Base-by-base conservation (phyloP, 2,797 vertebrate species). In the Aphelocoma californica region DNA sequence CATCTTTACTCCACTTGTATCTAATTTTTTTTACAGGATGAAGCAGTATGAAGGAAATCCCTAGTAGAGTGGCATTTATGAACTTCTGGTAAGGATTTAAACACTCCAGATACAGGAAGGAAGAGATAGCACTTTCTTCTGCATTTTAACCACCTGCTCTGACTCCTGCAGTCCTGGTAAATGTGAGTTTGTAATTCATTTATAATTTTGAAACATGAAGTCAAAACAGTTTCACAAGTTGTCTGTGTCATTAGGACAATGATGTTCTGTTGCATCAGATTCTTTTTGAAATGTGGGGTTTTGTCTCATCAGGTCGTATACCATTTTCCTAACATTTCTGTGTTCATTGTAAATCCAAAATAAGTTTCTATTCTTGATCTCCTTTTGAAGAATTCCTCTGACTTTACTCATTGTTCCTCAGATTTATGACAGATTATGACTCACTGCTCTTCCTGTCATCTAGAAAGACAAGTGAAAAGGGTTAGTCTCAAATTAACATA, bases 401-500 rank as follows among this genome's bases (percentile, higher is more conserved):
- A 91, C 29, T 87, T 93, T 58, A 66, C 28, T 87, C 10, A 4
- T 54, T 11, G 5, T 67, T 92, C 31, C 36, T 91, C 60, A 81
- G 75, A 82, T 92, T 96, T 86, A 78, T 91, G 91, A 85, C 81
- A 82, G 74, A 67, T 85, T 84, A 73, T 92, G 72, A 91, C 34
- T 92, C 84, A 90, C 38, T 69, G 10, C 32, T 92, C 50, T 70
- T 74, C 29, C 48, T 96, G 91, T 91, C 86, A 77, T 81, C 57
- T 86, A 87, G 38, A 56, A 90, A 86, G 71, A 93, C 38, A 88
- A 70, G 45, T 44, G 57, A 81, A 94, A 96, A 96, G 28, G 11
- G 4, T 84, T 87, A 31, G 44, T 62, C 88, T 87, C 57, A 78
- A 90, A 95, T 77, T 80, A 88, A 44, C 44, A 85, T 81, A 51